Conservation (phyloP, 2,797 vertebrate species). For the Pteronotus mesoamericanus region DNA sequence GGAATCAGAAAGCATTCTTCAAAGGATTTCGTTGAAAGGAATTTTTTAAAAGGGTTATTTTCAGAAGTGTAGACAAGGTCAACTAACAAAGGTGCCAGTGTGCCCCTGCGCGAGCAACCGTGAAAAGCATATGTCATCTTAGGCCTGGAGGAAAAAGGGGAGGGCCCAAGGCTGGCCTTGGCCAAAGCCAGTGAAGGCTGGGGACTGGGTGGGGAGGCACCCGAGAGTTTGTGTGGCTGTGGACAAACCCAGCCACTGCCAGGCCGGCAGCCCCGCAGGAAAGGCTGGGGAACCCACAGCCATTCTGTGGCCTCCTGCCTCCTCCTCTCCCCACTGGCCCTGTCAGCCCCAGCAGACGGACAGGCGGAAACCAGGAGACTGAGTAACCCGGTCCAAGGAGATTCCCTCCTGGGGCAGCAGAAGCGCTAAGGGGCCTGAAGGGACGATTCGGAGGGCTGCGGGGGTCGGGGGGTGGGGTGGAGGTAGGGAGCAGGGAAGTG, state of each 20-base stretch:
- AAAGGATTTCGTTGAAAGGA: not conserved
- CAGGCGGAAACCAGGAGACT: not conserved
- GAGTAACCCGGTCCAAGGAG: not conserved
- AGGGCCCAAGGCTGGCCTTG: rapidly evolving
- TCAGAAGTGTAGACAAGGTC: not conserved
- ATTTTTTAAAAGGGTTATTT: not conserved
- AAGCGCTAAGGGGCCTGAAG: too few species aligned
- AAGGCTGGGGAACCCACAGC: not conserved
- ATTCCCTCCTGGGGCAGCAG: not conserved
- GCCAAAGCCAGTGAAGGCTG: not conserved
- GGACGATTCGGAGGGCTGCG: too few species aligned
- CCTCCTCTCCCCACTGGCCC: not conserved
- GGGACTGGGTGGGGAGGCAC: not conserved
- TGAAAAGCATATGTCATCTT: too few species aligned
- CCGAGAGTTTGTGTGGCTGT: rapidly evolving
- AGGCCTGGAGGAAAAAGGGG: not conserved
- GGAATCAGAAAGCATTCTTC: not conserved
- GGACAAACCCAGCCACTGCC: too few species aligned
- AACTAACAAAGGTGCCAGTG: not conserved
- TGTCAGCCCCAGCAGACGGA: not conserved
- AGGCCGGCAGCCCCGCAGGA: not conserved
- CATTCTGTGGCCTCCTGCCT: not conserved
- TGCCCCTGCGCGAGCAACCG: rapidly evolving
- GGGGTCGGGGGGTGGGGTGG: not conserved
- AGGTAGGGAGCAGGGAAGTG: not conserved